Evolutionary conservation across 2,797 vertebrate genomes (phyloP).

Genomic region (Enteromius fasciolatus): DNA sequence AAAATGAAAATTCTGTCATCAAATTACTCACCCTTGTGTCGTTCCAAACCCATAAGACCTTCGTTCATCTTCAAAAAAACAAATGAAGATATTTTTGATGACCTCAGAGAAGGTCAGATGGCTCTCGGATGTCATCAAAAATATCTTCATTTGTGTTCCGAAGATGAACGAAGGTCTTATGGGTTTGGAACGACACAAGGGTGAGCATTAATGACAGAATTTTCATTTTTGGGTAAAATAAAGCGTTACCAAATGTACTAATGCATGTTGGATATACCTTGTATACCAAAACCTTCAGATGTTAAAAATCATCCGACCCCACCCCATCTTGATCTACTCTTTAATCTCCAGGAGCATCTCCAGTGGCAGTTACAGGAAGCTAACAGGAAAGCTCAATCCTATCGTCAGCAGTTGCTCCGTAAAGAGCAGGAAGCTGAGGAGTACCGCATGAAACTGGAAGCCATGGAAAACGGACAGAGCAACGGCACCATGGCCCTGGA

Average conservation of each 20-base stretch:
- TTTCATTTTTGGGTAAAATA: neutral
- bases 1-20: no score
- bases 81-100: no score
- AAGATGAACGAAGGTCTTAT: no score
- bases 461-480: slow-evolving; percentile 76
- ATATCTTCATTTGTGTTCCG: no score
- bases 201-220: no score
- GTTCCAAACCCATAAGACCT: no score
- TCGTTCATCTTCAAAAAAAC: no score
- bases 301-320: neutral
- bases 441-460: slow-evolving; percentile 83
- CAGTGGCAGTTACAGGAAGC: slow-evolving; percentile 63
- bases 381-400: slow-evolving; percentile 75
- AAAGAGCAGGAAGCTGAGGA: slow-evolving; percentile 89
- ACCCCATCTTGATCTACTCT: neutral
- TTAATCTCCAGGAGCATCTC: slow-evolving; percentile 49
- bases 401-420: slow-evolving; percentile 82
- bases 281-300: neutral
- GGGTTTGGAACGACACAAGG: no score
- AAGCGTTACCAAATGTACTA: neutral
- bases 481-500: slow-evolving; percentile 51
- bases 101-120: no score
- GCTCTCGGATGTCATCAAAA: no score
- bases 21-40: no score
- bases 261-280: neutral